phyloP scores from a whole-genome alignment of 2,888 invertebrate species.

The Chironomus riparius region DNA sequence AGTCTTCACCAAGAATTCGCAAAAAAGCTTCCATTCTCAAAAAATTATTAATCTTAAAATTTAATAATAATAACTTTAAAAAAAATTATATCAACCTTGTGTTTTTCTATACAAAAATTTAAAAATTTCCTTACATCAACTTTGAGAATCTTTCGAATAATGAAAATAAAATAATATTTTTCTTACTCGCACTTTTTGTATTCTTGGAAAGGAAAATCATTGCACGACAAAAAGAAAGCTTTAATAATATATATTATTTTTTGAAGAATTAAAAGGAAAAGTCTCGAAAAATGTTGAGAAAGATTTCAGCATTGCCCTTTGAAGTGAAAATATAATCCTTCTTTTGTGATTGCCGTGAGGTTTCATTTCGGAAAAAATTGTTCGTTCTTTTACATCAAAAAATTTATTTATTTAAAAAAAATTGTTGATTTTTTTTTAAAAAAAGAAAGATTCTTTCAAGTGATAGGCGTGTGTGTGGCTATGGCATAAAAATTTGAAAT shows the following conservation, averaged over 20 bases:
- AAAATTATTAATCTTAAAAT: neutral
- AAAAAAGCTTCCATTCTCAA: neutral
- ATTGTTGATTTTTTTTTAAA: neutral
- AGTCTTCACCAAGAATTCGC: neutral
- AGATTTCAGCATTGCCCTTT: no score
- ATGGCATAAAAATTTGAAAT: neutral
- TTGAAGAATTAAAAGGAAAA: neutral
- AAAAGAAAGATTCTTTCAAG: neutral
- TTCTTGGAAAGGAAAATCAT: neutral
- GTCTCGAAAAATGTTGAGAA: no score
- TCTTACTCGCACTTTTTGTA: neutral
- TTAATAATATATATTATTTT: neutral
- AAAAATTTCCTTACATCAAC: neutral
- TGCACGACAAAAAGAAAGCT: neutral
- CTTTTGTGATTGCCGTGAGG: neutral
- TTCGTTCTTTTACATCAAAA: neutral
- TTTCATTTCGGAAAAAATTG: neutral
- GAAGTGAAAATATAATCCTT: constrained; percentile 1
- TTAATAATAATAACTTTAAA: no score
- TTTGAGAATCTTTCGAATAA: neutral
- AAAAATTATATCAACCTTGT: neutral
- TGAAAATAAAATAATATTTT: no score
- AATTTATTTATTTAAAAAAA: no score
- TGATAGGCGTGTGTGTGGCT: neutral
- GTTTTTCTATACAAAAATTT: neutral